Conservation (phyloP, 2,888 invertebrate genomes). For the Apodemia zela region DNA sequence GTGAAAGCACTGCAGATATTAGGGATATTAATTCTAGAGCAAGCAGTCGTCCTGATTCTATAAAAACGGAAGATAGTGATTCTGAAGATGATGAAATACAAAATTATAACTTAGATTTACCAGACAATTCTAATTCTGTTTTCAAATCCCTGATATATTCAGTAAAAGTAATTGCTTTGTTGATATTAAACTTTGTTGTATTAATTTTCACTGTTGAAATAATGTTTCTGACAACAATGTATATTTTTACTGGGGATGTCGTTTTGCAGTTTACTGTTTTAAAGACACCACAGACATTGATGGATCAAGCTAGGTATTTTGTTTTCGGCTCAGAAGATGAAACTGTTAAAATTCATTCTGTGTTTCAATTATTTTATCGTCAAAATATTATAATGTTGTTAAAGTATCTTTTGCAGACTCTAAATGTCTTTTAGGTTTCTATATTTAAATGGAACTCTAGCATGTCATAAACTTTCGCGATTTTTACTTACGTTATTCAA, state of each 20-base stretch:
- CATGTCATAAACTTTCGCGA: no score
- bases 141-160: conserved; percentile 36
- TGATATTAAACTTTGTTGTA: conserved; percentile 45
- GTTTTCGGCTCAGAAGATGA: conserved; percentile 49
- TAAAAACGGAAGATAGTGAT: background rate
- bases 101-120: background rate
- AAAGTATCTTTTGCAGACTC: conserved; percentile 38
- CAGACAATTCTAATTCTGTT: conserved; percentile 22
- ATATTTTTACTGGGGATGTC: conserved; percentile 46
- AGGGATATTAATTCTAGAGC: conserved; percentile 28
- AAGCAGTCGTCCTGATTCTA: conserved; percentile 8
- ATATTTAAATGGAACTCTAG: background rate
- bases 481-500: background rate
- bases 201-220: conserved; percentile 43
- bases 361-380: conserved; percentile 46
- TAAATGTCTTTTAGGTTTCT: background rate
- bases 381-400: conserved; percentile 49
- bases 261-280: conserved; percentile 48
- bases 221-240: conserved; percentile 44
- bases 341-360: conserved; percentile 45
- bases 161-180: conserved; percentile 45
- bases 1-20: conserved; percentile 21
- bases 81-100: background rate
- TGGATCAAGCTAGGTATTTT: conserved; percentile 43
- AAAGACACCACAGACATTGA: conserved; percentile 42